These are phyloP conservation scores for Amblyornis subalaris DNA, from an alignment of 2,113 vertebrate species.

Conservation along the genomic window DNA sequence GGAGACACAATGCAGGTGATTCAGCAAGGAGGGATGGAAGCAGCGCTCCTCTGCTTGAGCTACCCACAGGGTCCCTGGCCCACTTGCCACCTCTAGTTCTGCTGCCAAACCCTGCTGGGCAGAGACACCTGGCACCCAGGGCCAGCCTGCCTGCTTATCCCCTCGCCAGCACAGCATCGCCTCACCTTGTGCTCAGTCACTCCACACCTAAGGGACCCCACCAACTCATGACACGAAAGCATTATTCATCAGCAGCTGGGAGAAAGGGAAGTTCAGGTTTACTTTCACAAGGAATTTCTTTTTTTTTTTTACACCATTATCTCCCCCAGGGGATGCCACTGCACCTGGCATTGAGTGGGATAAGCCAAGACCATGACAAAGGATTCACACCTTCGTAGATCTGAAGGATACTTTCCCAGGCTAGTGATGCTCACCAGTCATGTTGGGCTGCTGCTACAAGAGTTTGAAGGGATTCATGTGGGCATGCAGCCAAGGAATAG, in stretches of 20 bases:
- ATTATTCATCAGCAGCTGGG: not conserved
- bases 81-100: not conserved
- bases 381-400: not conserved
- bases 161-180: not conserved
- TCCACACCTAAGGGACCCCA: accelerated
- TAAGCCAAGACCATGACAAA: not conserved
- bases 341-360: not conserved
- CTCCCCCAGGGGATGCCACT: not conserved
- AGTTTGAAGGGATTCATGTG: not conserved
- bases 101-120: not conserved
- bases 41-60: accelerated
- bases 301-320: not conserved
- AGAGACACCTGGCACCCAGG: not conserved
- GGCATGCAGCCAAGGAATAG: not conserved
- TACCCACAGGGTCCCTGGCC: not conserved
- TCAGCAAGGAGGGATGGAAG: not conserved
- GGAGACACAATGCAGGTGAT: not conserved
- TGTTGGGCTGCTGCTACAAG: not conserved
- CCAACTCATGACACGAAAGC: not conserved
- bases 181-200: not conserved
- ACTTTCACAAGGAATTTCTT: not conserved
- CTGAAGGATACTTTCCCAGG: not conserved
- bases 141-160: not conserved
- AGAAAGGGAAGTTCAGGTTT: not conserved
- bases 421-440: not conserved